phyloP scores from a whole-genome alignment of 2,113 vertebrate species.

The Melanerpes aurifrons region DNA sequence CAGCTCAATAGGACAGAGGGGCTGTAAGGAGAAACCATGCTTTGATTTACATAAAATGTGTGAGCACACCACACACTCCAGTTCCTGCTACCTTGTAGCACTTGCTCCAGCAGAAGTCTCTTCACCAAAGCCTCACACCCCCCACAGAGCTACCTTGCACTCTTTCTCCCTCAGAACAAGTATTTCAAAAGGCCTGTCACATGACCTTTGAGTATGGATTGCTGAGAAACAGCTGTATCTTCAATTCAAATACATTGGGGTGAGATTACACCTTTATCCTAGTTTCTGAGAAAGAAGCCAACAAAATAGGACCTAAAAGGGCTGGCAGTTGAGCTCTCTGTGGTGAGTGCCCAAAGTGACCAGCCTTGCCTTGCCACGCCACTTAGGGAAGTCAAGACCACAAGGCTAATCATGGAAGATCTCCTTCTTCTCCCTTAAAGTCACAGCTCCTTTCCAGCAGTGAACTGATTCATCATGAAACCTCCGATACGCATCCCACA shows the following conservation, averaged over 20 bases:
- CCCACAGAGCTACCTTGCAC: not conserved
- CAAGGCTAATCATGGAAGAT: not conserved
- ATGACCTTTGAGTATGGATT: not conserved
- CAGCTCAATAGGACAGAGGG: not conserved
- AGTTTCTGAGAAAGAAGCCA: not conserved
- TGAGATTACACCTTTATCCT: not conserved
- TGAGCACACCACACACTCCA: fast-evolving
- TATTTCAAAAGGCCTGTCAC: not conserved
- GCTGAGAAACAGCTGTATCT: not conserved
- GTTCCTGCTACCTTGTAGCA: not conserved
- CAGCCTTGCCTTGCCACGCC: not conserved
- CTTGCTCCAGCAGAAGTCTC: not conserved
- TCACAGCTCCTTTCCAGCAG: not conserved
- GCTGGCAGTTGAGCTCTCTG: not conserved
- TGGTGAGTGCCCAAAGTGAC: fast-evolving
- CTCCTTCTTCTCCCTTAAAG: not conserved
- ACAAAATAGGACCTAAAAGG: not conserved
- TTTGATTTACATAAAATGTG: fast-evolving
- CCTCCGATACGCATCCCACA: fast-evolving
- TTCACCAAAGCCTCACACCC: not conserved
- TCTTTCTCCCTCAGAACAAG: not conserved
- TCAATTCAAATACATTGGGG: fast-evolving
- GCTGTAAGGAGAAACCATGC: not conserved
- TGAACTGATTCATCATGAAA: fast-evolving
- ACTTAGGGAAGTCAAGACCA: not conserved